Evolutionary conservation across 2,888 invertebrate species (phyloP).

Genomic region (Oligia latruncula): DNA sequence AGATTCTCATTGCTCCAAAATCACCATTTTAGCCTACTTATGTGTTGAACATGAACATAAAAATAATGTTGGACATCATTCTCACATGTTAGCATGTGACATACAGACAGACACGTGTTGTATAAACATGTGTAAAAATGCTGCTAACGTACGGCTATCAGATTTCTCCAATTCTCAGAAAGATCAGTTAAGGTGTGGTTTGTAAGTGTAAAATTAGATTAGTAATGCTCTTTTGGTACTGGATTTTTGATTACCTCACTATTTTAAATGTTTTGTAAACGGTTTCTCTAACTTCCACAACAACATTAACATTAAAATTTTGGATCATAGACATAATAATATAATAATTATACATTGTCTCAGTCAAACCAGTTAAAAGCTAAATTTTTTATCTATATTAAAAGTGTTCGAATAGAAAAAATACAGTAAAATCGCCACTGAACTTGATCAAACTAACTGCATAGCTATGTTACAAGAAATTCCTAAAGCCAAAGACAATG

Average conservation of each 20-base stretch:
- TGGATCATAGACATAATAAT: too few species aligned
- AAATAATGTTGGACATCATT: slow-evolving; percentile 48
- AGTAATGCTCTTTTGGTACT: slow-evolving; percentile 21
- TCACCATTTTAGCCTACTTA: slow-evolving; percentile 23
- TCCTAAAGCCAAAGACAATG: slow-evolving; percentile 30
- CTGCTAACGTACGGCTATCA: slow-evolving; percentile 46
- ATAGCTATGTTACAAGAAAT: neutral
- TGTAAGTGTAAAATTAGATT: slow-evolving; percentile 42
- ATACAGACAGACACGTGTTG: slow-evolving; percentile 38
- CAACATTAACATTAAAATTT: too few species aligned
- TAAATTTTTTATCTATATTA: too few species aligned
- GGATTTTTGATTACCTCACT: slow-evolving; percentile 1
- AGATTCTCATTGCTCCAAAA: neutral
- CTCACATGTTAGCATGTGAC: slow-evolving; percentile 41
- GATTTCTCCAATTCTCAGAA: slow-evolving; percentile 51
- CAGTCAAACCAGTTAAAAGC: too few species aligned
- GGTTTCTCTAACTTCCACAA: neutral
- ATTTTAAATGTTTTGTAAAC: neutral
- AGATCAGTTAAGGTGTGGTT: slow-evolving; percentile 26
- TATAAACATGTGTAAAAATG: slow-evolving; percentile 50
- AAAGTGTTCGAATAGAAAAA: neutral
- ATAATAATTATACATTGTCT: too few species aligned
- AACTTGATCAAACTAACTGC: neutral
- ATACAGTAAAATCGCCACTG: rapidly evolving
- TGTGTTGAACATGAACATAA: slow-evolving; percentile 33